These are phyloP conservation scores for Miltochrista miniata DNA, from an alignment of 2,888 invertebrate species.

Conservation along the genomic window DNA sequence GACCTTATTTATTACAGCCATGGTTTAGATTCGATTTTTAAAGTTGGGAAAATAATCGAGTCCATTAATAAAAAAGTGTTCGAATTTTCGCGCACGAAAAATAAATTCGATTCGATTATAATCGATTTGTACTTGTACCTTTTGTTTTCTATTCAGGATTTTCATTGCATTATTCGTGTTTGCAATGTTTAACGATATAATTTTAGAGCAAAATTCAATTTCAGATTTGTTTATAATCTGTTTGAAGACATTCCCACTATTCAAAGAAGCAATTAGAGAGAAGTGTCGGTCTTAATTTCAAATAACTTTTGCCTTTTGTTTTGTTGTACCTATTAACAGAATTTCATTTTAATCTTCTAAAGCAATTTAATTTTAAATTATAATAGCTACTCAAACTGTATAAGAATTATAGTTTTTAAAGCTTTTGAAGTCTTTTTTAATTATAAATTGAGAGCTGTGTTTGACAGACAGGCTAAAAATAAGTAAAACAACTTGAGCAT, in stretches of 20 bases:
- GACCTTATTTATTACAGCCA: slow-evolving; percentile 16
- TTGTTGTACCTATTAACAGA: not conserved
- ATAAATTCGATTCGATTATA: slow-evolving; percentile 1
- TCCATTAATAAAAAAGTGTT: not conserved
- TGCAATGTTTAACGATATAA: not conserved
- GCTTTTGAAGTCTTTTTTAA: too few relatives aligned
- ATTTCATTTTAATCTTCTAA: too few relatives aligned
- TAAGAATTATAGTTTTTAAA: too few relatives aligned
- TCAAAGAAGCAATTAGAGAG: not conserved
- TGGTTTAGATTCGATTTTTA: slow-evolving; percentile 5
- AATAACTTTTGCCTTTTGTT: not conserved
- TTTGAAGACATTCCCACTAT: not conserved
- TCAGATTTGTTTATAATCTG: not conserved
- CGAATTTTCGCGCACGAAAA: not conserved
- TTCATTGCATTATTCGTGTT: not conserved
- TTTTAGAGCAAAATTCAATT: not conserved
- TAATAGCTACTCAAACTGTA: too few relatives aligned
- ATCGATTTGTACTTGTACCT: not conserved
- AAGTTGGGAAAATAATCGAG: not conserved
- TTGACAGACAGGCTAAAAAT: too few relatives aligned
- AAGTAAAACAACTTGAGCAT: too few relatives aligned
- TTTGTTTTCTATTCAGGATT: not conserved
- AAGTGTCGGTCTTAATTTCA: not conserved
- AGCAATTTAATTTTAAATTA: too few relatives aligned
- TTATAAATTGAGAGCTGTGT: too few relatives aligned